These are phyloP conservation scores for Adelphocoris suturalis DNA, from an alignment of 2,888 invertebrate species.

Conservation along the genomic window DNA sequence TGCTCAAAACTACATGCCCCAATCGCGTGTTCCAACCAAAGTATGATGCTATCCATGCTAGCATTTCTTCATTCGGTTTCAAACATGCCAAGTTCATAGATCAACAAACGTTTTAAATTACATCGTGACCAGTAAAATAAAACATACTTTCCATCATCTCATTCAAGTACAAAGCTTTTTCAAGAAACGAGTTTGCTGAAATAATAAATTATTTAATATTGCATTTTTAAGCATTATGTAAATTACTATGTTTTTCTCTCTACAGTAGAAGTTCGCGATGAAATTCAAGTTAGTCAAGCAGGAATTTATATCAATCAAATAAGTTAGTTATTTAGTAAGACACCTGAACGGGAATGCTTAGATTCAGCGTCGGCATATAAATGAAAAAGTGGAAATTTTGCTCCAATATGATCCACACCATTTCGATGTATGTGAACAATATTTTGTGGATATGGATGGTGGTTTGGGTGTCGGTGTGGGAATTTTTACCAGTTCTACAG, in stretches of 20 bases:
- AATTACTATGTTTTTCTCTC: background rate
- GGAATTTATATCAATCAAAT: background rate
- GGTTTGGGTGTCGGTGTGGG: background rate
- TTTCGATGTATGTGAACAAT: background rate
- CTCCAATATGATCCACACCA: constrained; percentile 11
- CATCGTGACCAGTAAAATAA: background rate
- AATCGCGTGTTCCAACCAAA: too few relatives aligned
- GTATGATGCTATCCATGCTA: background rate
- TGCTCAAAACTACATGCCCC: too few relatives aligned
- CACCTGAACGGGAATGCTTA: background rate
- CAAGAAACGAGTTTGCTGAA: background rate
- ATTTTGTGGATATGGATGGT: background rate
- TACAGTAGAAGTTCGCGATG: background rate
- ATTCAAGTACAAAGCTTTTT: background rate
- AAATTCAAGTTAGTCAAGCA: constrained; percentile 11
- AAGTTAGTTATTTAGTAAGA: background rate
- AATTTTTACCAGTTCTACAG: background rate
- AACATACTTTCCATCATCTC: background rate
- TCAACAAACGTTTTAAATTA: too few relatives aligned
- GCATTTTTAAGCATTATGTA: background rate
- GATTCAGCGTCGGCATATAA: background rate
- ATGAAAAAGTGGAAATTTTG: background rate
- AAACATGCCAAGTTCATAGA: background rate
- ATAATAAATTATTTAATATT: background rate
- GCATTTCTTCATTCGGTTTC: background rate